phyloP scores from a whole-genome alignment of 2,888 invertebrate species.

The Hypercompe scribonia region DNA sequence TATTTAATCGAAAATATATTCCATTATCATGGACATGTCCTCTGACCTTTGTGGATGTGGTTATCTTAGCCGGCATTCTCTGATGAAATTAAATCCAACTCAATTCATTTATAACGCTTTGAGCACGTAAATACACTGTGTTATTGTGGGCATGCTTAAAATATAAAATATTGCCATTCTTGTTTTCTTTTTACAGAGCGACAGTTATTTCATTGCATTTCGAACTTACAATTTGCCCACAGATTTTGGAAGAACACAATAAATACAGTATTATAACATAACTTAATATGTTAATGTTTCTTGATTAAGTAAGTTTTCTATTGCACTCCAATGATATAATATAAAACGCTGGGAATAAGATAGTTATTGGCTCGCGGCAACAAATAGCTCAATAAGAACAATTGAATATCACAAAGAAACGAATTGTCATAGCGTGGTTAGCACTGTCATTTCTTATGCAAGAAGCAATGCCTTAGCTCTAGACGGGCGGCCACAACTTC shows the following conservation, averaged over 20 bases:
- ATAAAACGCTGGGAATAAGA: background rate
- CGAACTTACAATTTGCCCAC: background rate
- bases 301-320: too few relatives aligned
- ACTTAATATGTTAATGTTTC: too few relatives aligned
- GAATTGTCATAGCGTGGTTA: slow-evolving; percentile 21
- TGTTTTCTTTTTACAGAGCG: background rate
- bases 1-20: background rate
- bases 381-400: slow-evolving; percentile 10
- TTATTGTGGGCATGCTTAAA: background rate
- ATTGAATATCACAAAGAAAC: slow-evolving; percentile 19
- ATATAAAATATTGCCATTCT: background rate
- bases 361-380: background rate
- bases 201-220: background rate
- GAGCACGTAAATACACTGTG: slow-evolving; percentile 20
- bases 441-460: slow-evolving; percentile 22
- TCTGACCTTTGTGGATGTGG: background rate
- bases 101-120: slow-evolving; percentile 41
- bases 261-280: too few relatives aligned
- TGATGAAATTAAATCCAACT: slow-evolving; percentile 40
- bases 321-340: background rate
- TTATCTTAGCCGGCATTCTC: background rate
- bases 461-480: slow-evolving; percentile 16
- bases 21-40: background rate
- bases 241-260: too few relatives aligned
- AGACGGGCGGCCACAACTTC: slow-evolving; percentile 16